Base-by-base conservation (phyloP, 2,797 vertebrate genomes). In the Pampus argenteus region DNA sequence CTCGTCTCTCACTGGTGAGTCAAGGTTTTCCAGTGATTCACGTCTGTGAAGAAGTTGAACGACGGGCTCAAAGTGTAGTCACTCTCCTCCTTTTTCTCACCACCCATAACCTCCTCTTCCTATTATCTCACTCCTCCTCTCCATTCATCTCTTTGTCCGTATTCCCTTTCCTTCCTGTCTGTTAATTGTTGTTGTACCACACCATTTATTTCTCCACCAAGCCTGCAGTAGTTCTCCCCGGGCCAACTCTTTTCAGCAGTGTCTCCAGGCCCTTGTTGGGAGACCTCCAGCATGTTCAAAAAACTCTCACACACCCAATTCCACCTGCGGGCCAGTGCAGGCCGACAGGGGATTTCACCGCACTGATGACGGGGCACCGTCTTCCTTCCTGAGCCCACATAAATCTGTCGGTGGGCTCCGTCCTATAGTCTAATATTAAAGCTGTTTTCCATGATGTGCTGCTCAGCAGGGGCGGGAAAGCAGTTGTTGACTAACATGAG, bases 341-440 rank as follows among this genome's bases (percentile, higher is more conserved):
- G 79, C 81, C 73, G 42, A 79, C 83, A 87, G 89, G 93, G 91
- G 91, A 91, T 92, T 91, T 92, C 87, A 87, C 83, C 68, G 22
- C 48, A 6, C 62, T 90, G 87, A 93, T 91, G 90, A 93, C 77
- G 92, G 91, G 86, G 89, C 86, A 66, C 66, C 51, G 81, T 86
- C 86, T 93, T 94, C 90, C 93, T 94, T 94, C 93, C 94, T 93
- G 90, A 85, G 83, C 82, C 88, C 91, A 92, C 89, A 94, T 95
- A 94, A 94, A 94, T 94, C 92, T 94, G 91, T 94, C 93, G 79
- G 55, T 90, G 80, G 76, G 63, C 82, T 81, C 74, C 15, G 67
- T 82, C 88, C 89, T 86, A 74, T 74, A 78, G 85, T 91, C 84
- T 94, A 55, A 93, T 91, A 94, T 93, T 94, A 94, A 91, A 78